A percentile compares a stretch with the other conserved stretches of the same genome.
Evolutionary conservation across 2,797 vertebrate genomes (phyloP).

Genomic region (Okamejei kenojei): DNA sequence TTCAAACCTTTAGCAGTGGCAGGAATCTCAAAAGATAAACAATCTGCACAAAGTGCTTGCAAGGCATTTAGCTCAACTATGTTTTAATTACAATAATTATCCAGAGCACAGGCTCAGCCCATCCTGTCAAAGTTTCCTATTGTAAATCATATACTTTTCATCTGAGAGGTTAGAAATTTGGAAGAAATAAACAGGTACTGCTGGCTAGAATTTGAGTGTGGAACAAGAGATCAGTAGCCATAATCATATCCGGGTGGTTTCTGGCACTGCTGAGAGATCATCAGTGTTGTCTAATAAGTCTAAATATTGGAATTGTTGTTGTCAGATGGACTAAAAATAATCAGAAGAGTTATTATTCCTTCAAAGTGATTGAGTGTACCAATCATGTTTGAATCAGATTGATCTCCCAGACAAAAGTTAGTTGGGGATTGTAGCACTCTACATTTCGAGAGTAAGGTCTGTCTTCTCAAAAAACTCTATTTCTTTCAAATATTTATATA

Average conservation of each 20-base stretch:
- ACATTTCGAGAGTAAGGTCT: neutral
- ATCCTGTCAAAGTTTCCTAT: neutral
- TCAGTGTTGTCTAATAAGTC: neutral
- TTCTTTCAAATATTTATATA: neutral
- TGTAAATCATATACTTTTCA: neutral
- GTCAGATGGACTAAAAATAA: neutral
- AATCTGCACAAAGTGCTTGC: neutral
- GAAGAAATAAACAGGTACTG: neutral
- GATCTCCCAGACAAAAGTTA: neutral
- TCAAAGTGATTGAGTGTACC: neutral
- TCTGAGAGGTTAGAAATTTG: neutral
- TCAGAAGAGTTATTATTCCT: neutral
- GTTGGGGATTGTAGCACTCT: neutral
- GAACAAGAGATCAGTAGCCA: neutral
- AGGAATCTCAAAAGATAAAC: neutral
- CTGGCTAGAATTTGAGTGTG: neutral
- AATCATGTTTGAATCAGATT: neutral
- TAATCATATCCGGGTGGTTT: neutral
- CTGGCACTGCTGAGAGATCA: neutral
- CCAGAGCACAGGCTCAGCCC: neutral
- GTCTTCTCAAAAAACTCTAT: neutral
- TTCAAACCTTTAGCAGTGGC: conserved; percentile 8
- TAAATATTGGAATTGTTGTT: neutral
- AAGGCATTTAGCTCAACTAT: neutral
- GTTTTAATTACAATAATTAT: conserved; percentile 22